Percentiles rank a stretch among this genome's conserved stretches.
Conservation (phyloP, 2,113 vertebrate genomes). For the Regulus satrapa region DNA sequence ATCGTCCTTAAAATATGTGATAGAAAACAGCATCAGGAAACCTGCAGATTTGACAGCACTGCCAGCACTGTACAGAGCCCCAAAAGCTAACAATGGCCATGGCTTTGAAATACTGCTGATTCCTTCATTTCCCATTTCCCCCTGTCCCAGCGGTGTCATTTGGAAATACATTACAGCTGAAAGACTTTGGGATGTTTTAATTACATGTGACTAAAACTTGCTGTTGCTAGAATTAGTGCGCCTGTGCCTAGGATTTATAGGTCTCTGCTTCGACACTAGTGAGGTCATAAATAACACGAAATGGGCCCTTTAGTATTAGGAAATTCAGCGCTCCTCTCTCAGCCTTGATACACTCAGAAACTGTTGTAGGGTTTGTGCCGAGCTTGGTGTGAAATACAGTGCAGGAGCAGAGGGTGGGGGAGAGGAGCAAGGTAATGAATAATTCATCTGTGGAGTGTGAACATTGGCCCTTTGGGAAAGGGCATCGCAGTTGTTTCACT, state of each 20-base stretch:
- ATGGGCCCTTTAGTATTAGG: conserved; percentile 74
- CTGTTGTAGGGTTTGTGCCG: neutral
- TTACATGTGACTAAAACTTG: conserved; percentile 76
- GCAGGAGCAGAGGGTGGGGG: neutral
- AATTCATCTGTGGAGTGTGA: conserved; percentile 47
- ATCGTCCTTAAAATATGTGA: neutral
- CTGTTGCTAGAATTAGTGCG: conserved; percentile 70
- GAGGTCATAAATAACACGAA: conserved; percentile 73
- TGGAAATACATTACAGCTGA: conserved; percentile 74
- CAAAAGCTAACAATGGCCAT: conserved; percentile 31
- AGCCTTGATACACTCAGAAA: conserved; percentile 42
- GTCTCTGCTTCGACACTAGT: conserved; percentile 63
- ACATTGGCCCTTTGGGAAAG: neutral
- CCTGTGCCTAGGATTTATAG: conserved; percentile 75
- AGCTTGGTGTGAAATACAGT: conserved; percentile 60
- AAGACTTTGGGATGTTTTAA: conserved; percentile 81
- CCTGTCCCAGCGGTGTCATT: conserved; percentile 68
- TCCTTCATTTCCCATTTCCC: conserved; percentile 61
- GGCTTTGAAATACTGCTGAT: conserved; percentile 72
- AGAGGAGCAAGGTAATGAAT: conserved; percentile 40
- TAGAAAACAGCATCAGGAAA: neutral
- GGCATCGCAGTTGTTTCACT: neutral
- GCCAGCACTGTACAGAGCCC: neutral
- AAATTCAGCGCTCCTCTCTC: conserved; percentile 70
- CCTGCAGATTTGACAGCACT: neutral